Evolutionary conservation across 1,140 invertebrate genomes (phyloP).

Genomic region (Dendroctonus ponderosae): DNA sequence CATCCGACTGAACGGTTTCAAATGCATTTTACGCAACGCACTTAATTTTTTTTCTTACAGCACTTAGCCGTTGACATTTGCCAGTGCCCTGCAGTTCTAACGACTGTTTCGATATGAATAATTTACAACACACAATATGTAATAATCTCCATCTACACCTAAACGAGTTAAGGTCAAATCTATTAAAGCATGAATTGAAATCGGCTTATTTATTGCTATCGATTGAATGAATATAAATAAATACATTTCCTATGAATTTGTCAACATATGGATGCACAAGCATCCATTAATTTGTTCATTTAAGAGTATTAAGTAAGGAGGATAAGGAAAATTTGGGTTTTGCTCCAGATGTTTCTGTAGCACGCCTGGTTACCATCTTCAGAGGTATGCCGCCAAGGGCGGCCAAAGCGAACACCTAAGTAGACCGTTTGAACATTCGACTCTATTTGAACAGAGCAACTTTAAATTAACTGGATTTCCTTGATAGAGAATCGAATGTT

Average conservation of each 20-base stretch:
- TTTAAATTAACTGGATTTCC: too few relatives aligned
- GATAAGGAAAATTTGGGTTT: too few relatives aligned
- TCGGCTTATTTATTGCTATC: background rate
- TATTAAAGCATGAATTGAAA: slow-evolving; percentile 10
- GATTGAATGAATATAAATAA: background rate
- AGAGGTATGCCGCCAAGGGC: too few relatives aligned
- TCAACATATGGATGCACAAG: background rate
- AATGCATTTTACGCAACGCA: background rate
- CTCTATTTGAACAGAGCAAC: too few relatives aligned
- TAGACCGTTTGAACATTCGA: too few relatives aligned
- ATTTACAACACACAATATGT: slow-evolving; percentile 4
- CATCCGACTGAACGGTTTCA: background rate
- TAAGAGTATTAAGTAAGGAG: too few relatives aligned
- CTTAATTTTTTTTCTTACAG: too few relatives aligned
- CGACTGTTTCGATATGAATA: slow-evolving; percentile 2
- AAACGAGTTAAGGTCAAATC: slow-evolving; percentile 14
- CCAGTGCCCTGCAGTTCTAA: background rate
- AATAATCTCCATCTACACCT: background rate
- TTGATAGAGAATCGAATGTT: too few relatives aligned
- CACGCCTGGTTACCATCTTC: too few relatives aligned
- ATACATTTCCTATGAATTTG: background rate
- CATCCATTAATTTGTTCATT: too few relatives aligned
- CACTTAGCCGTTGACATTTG: slow-evolving; percentile 4
- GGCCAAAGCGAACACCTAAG: too few relatives aligned
- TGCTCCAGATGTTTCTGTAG: too few relatives aligned